Percentiles rank a stretch among this genome's conserved stretches.
Evolutionary conservation across 2,888 invertebrate species (phyloP).

Genomic region (Parnassius apollo): DNA sequence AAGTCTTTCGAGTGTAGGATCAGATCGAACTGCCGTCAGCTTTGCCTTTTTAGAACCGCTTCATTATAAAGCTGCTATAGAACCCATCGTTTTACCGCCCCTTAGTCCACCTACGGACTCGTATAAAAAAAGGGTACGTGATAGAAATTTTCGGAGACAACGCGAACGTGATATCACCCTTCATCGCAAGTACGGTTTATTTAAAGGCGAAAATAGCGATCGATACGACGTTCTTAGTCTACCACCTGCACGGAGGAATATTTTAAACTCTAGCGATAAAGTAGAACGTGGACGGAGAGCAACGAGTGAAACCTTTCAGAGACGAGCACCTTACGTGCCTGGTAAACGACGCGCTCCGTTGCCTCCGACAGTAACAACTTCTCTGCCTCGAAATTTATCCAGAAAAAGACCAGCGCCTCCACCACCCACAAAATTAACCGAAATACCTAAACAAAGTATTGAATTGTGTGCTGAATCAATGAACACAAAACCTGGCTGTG

Average conservation of each 20-base stretch:
- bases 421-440: slow-evolving; percentile 59
- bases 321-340: slow-evolving; percentile 85
- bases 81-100: slow-evolving; percentile 66
- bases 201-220: slow-evolving; percentile 46
- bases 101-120: slow-evolving; percentile 83
- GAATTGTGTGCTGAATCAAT: slow-evolving; percentile 35
- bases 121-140: slow-evolving; percentile 82
- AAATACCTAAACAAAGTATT: slow-evolving; percentile 42
- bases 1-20: slow-evolving; percentile 85
- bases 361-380: slow-evolving; percentile 78
- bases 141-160: slow-evolving; percentile 80
- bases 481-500: slow-evolving; percentile 38
- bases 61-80: slow-evolving; percentile 63
- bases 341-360: slow-evolving; percentile 88
- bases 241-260: slow-evolving; percentile 46
- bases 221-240: slow-evolving; percentile 68
- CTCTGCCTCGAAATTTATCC: slow-evolving; percentile 54
- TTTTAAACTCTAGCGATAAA: slow-evolving; percentile 37
- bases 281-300: slow-evolving; percentile 75
- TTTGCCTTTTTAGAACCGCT: slow-evolving; percentile 85
- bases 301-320: slow-evolving; percentile 83
- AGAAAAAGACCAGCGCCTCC: slow-evolving; percentile 80
- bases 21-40: slow-evolving; percentile 86
- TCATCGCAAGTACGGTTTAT: slow-evolving; percentile 83
- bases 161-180: slow-evolving; percentile 83